Evolutionary conservation across 2,888 invertebrate genomes (phyloP).

Genomic region (Campoplex capitator): DNA sequence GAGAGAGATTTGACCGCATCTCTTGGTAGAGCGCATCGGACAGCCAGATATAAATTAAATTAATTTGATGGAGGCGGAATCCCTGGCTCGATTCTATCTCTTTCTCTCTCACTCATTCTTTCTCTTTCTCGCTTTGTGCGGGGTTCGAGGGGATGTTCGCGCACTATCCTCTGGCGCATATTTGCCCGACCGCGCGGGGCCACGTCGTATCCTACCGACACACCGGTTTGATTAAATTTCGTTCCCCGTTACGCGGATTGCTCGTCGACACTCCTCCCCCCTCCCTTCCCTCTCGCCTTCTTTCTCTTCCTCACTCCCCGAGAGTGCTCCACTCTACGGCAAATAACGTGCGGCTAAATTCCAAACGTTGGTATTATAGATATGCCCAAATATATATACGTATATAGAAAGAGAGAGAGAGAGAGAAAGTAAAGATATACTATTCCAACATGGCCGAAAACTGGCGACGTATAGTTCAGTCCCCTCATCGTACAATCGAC

Average conservation of each 20-base stretch:
- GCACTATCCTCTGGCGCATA: conserved; percentile 73
- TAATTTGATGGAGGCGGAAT: conserved; percentile 82
- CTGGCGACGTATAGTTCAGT: background rate
- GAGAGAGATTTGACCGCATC: conserved; percentile 72
- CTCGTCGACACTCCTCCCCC: conserved; percentile 67
- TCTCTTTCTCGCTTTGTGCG: conserved; percentile 49
- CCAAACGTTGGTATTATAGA: conserved; percentile 58
- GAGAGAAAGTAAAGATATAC: conserved; percentile 18
- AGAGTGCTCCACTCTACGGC: conserved; percentile 40
- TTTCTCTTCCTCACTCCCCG: background rate
- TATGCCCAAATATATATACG: conserved; percentile 35
- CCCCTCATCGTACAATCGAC: conserved; percentile 35
- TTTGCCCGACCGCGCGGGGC: conserved; percentile 76
- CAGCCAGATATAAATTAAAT: conserved; percentile 82
- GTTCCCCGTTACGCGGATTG: conserved; percentile 76
- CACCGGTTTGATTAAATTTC: conserved; percentile 81
- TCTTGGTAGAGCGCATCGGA: conserved; percentile 74
- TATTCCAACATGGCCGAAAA: conserved; percentile 46
- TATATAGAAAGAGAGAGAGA: too few relatives aligned
- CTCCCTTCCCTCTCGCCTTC: background rate
- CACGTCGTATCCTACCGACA: conserved; percentile 74
- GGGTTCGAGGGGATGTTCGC: conserved; percentile 58
- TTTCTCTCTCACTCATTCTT: conserved; percentile 51
- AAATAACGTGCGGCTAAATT: conserved; percentile 65
- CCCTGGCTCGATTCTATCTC: conserved; percentile 63